phyloP scores from a whole-genome alignment of 2,797 vertebrate genomes.

The Vespertilio murinus region DNA sequence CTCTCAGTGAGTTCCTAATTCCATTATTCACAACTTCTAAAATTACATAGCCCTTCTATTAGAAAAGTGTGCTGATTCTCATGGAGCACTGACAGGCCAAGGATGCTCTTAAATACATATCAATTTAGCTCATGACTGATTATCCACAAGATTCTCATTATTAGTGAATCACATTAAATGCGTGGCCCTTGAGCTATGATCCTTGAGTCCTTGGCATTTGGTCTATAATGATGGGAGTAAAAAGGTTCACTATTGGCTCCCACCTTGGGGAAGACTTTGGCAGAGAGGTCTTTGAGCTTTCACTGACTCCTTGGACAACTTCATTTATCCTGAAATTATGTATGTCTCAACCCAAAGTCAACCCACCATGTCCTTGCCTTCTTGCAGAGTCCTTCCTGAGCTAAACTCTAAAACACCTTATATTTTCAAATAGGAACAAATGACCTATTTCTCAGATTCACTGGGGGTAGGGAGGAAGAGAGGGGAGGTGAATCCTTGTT shows the following conservation, averaged over 20 bases:
- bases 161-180: slow-evolving; percentile 7
- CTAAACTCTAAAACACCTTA: background rate
- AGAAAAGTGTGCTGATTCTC: slow-evolving; percentile 32
- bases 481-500: background rate
- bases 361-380: background rate
- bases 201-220: background rate
- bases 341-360: background rate
- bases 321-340: background rate
- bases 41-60: background rate
- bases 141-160: background rate
- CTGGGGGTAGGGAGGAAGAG: background rate
- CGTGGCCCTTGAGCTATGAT: background rate
- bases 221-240: background rate
- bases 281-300: background rate
- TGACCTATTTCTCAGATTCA: background rate
- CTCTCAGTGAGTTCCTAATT: background rate
- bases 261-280: background rate
- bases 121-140: slow-evolving; percentile 22
- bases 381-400: background rate
- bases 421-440: slow-evolving; percentile 19
- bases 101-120: slow-evolving; percentile 27
- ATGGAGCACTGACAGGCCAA: background rate
- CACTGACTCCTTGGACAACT: background rate
- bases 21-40: slow-evolving; percentile 39
- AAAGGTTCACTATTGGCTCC: background rate